A percentile compares a stretch with the other conserved stretches of the same genome.
These are phyloP conservation scores for Steinernema scapterisci DNA, from an alignment of 2,888 invertebrate species.

Conservation along the genomic window DNA sequence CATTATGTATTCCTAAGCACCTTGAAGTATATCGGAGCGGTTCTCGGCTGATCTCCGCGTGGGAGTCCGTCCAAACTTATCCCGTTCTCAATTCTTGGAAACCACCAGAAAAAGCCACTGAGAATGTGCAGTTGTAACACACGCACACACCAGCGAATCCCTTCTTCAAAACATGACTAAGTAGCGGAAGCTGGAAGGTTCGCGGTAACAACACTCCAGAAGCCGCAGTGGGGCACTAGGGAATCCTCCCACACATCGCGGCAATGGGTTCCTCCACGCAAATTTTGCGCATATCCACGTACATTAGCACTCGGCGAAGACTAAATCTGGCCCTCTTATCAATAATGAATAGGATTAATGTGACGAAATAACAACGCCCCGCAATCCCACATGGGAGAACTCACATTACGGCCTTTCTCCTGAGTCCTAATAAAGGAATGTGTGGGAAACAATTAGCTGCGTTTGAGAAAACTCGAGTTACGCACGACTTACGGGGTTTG, in stretches of 20 bases:
- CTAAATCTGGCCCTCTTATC: constrained; percentile 27
- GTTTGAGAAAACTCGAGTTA: not conserved
- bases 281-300: constrained; percentile 1
- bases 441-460: constrained; percentile 27
- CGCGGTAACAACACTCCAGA: constrained; percentile 10
- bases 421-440: constrained; percentile 2
- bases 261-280: constrained; percentile 7
- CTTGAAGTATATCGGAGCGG: no score
- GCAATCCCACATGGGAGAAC: not conserved
- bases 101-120: no score
- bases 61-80: no score
- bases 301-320: not conserved
- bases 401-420: no score
- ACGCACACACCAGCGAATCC: no score
- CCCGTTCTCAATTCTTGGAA: no score
- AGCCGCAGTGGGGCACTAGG: constrained; percentile 15
- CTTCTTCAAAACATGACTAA: no score
- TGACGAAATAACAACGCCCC: not conserved
- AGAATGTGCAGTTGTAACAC: no score
- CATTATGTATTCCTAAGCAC: no score
- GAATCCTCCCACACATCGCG: constrained; percentile 11
- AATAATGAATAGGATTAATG: constrained; percentile 18
- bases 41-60: no score
- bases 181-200: no score
- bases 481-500: not conserved